phyloP scores from a whole-genome alignment of 2,888 invertebrate genomes.

The Prostheceraeus crozeri region DNA sequence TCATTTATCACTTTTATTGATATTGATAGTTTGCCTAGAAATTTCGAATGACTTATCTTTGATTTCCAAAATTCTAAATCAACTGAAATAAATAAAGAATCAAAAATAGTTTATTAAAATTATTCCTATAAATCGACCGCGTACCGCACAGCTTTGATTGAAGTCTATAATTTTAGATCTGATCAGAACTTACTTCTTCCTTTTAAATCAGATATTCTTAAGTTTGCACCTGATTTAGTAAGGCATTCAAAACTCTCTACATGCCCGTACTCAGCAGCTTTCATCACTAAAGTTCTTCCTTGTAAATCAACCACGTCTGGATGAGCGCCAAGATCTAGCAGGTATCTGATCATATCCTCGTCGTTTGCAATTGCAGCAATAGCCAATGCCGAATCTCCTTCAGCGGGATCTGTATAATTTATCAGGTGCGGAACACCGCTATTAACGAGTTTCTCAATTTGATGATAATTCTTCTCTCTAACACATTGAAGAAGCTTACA shows the following conservation, averaged over 20 bases:
- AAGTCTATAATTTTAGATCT: no score
- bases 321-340: conserved; percentile 46
- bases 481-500: conserved; percentile 57
- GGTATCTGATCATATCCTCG: conserved; percentile 52
- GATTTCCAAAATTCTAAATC: no score
- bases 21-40: no score
- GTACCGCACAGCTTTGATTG: no score
- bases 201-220: conserved; percentile 52
- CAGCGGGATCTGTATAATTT: conserved; percentile 54
- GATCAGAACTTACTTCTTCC: conserved; percentile 50
- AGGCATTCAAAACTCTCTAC: conserved; percentile 53
- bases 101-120: no score
- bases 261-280: conserved; percentile 56
- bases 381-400: conserved; percentile 53
- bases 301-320: conserved; percentile 56
- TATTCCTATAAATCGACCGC: no score
- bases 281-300: conserved; percentile 55
- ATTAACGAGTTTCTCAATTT: conserved; percentile 52
- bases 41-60: no score
- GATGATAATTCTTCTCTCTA: conserved; percentile 49
- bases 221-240: conserved; percentile 49
- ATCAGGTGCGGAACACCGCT: conserved; percentile 55
- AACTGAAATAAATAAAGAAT: no score
- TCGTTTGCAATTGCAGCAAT: conserved; percentile 54
- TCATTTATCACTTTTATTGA: no score